A percentile compares a stretch with the other conserved stretches of the same genome.
These are phyloP conservation scores for Oscheius sp. DNA, from an alignment of 2,888 invertebrate species.

Conservation along the genomic window DNA sequence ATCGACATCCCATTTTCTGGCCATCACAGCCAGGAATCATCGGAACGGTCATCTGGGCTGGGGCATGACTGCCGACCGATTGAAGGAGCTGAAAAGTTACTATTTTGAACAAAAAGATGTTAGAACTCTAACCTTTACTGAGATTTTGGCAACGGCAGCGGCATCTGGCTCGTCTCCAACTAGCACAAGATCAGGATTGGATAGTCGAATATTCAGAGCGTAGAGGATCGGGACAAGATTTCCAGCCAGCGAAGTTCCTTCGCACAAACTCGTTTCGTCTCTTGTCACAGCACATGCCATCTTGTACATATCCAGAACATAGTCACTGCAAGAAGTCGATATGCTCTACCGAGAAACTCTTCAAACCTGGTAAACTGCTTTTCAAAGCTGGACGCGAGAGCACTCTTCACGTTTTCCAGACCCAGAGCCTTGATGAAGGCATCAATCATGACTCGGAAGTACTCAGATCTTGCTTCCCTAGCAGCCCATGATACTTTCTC, in stretches of 20 bases:
- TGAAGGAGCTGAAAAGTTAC: slow-evolving; percentile 47
- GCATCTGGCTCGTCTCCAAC: slow-evolving; percentile 46
- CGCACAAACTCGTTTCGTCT: slow-evolving; percentile 64
- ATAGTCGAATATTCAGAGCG: slow-evolving; percentile 48
- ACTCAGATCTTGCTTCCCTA: slow-evolving; percentile 45
- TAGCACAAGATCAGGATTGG: slow-evolving; percentile 48
- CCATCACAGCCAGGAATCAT: slow-evolving; percentile 61
- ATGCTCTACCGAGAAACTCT: not conserved
- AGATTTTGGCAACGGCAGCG: slow-evolving; percentile 38
- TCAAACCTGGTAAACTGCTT: slow-evolving; percentile 51
- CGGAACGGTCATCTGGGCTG: slow-evolving; percentile 49
- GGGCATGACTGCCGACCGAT: slow-evolving; percentile 45
- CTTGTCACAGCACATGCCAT: slow-evolving; percentile 68
- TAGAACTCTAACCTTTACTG: slow-evolving; percentile 40
- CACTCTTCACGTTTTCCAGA: slow-evolving; percentile 42
- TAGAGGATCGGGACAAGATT: slow-evolving; percentile 58
- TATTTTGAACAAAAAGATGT: too few relatives aligned
- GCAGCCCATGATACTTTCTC: slow-evolving; percentile 61
- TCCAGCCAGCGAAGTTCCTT: slow-evolving; percentile 53
- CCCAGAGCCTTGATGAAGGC: slow-evolving; percentile 44
- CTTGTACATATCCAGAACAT: slow-evolving; percentile 71
- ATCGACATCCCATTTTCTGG: slow-evolving; percentile 59
- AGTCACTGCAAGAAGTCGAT: slow-evolving; percentile 59
- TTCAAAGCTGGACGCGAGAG: slow-evolving; percentile 43
- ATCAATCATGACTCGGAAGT: slow-evolving; percentile 41